Percentiles rank a stretch among this genome's conserved stretches.
phyloP scores from a whole-genome alignment of 2,888 invertebrate species.

The Reticulitermes lucifugus region DNA sequence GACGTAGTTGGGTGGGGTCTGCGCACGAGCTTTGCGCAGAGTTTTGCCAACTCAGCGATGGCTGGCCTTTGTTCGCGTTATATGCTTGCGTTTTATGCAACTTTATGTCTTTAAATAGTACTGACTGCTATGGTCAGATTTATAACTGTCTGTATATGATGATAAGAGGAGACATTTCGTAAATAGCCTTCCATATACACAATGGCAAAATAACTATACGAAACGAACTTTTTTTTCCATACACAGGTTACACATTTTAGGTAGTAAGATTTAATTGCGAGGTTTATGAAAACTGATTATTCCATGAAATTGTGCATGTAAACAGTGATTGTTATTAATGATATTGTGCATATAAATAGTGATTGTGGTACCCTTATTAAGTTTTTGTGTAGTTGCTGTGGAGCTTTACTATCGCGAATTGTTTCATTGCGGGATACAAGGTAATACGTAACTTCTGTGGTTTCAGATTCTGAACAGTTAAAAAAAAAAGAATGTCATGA shows the following conservation, averaged over 20 bases:
- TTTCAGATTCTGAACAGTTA: slow-evolving; percentile 25
- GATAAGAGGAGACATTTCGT: no score
- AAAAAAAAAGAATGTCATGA: not conserved
- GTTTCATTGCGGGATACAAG: not conserved
- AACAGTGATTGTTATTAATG: no score
- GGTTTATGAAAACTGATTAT: no score
- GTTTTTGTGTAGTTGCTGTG: not conserved
- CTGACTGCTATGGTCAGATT: not conserved
- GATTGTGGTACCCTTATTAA: not conserved
- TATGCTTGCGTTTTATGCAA: not conserved
- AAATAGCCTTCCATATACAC: not conserved
- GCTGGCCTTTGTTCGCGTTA: not conserved
- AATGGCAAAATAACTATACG: no score
- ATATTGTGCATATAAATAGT: not conserved
- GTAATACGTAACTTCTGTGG: slow-evolving; percentile 7
- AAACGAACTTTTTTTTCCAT: no score
- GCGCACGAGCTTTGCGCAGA: not conserved
- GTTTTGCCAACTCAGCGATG: not conserved
- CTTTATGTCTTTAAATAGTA: not conserved
- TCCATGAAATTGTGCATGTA: no score
- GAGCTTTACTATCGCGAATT: not conserved
- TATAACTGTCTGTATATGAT: no score
- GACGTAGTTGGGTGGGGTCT: not conserved
- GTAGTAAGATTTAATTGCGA: no score
- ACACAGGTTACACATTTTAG: not conserved